Conservation (phyloP, 2,888 invertebrate genomes). For the Rhagium mordax region DNA sequence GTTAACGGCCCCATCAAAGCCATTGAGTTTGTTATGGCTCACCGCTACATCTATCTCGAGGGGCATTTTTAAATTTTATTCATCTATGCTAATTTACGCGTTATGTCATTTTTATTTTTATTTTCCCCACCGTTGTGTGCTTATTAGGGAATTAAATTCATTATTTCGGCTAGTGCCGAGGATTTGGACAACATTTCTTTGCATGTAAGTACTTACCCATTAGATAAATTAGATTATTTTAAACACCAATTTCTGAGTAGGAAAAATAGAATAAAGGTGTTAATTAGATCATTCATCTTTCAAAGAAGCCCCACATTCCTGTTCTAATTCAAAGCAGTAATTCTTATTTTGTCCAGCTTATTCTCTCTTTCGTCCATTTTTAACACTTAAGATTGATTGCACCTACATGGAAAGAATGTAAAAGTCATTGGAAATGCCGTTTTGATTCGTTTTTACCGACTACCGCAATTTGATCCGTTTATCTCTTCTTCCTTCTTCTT, state of each 20-base stretch:
- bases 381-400: no score
- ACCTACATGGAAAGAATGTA: no score
- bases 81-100: slow-evolving; percentile 1
- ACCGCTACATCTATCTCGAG: neutral
- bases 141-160: neutral
- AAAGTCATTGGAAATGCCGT: no score
- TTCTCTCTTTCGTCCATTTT: no score
- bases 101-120: slow-evolving; percentile 6
- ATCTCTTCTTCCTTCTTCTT: no score
- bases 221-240: neutral
- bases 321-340: no score
- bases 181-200: neutral
- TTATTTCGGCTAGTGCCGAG: neutral
- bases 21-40: slow-evolving; percentile 18
- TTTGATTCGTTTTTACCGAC: no score
- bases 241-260: neutral
- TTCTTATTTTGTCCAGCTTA: no score
- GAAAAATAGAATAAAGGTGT: neutral
- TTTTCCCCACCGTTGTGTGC: neutral
- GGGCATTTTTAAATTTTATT: neutral
- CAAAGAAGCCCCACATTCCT: neutral
- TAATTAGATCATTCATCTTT: neutral
- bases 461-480: no score
- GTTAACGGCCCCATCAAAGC: slow-evolving; percentile 48
- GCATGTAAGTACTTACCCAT: no score